Conservation (phyloP, 2,113 vertebrate species). For the Pithys albifrons region DNA sequence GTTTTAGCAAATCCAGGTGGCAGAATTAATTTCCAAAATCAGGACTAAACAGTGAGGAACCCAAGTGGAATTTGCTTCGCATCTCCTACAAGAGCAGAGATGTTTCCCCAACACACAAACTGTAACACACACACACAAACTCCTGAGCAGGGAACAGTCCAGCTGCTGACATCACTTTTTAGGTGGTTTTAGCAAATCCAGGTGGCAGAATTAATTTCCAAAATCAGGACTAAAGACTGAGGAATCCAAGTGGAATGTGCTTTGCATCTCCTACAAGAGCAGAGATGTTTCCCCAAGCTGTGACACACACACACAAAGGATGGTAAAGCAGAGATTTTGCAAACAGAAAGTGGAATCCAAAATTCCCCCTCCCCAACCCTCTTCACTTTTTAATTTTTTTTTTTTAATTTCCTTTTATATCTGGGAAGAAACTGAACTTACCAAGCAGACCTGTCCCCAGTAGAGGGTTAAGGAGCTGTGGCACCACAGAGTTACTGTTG, state of each 20-base stretch:
- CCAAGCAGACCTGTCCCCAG: conserved; percentile 83
- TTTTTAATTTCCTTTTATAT: conserved; percentile 21
- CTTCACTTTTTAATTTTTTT: neutral
- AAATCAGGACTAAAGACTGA: neutral
- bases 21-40: conserved; percentile 51
- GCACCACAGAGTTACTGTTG: conserved; percentile 78
- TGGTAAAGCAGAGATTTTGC: conserved; percentile 57
- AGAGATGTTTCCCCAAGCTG: conserved; percentile 1
- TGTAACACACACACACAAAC: conserved; percentile 38
- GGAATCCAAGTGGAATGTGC: neutral
- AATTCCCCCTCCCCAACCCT: conserved; percentile 9
- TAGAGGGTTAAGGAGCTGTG: conserved; percentile 84
- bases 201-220: conserved; percentile 61
- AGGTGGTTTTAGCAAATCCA: neutral
- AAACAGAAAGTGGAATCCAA: conserved; percentile 57
- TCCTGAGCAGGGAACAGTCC: neutral
- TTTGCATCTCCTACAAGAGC: conserved; percentile 9
- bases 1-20: no score
- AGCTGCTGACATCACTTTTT: neutral
- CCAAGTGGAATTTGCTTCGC: neutral
- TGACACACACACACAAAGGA: conserved; percentile 18
- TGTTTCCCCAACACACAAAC: neutral
- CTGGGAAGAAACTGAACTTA: conserved; percentile 74
- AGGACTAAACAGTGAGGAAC: neutral
- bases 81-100: no score